A percentile compares a stretch with the other conserved stretches of the same genome.
Conservation (phyloP, 1,140 invertebrate genomes). For the Drosophila paulistorum region DNA sequence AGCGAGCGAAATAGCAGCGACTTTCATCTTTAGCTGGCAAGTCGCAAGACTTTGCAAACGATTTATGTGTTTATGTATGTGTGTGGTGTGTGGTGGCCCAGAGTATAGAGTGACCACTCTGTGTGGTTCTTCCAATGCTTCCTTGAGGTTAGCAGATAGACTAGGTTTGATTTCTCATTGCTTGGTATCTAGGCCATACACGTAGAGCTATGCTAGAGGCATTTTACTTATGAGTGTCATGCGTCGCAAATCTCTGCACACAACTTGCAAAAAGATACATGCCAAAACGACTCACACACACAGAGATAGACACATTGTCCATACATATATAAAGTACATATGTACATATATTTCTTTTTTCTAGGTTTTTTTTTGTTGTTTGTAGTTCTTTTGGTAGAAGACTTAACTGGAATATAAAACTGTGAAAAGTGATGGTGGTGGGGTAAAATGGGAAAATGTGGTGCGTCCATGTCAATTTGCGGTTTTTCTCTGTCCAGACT, state of each 20-base stretch:
- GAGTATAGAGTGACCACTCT: conserved; percentile 17
- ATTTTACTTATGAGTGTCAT: conserved; percentile 79
- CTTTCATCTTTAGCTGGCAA: conserved; percentile 25
- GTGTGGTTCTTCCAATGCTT: conserved; percentile 24
- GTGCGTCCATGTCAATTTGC: conserved; percentile 70
- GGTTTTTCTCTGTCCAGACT: conserved; percentile 38
- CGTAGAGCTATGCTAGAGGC: conserved; percentile 42
- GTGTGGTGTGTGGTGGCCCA: conserved; percentile 13
- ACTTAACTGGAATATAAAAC: conserved; percentile 38
- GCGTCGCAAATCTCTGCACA: conserved; percentile 69
- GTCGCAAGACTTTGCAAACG: conserved; percentile 41
- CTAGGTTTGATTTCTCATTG: conserved; percentile 61
- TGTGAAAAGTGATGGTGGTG: neutral
- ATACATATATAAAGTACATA: conserved; percentile 10
- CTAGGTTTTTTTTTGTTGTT: conserved; percentile 27
- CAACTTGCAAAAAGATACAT: conserved; percentile 51
- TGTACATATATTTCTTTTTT: conserved; percentile 22
- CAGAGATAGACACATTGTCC: neutral
- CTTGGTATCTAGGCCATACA: conserved; percentile 27
- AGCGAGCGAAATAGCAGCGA: conserved; percentile 33
- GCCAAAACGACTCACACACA: conserved; percentile 14
- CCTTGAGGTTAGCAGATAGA: conserved; percentile 47
- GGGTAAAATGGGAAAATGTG: conserved; percentile 30
- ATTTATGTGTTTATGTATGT: conserved; percentile 53
- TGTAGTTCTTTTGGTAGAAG: neutral